Evolutionary conservation across 2,888 invertebrate species (phyloP).

Genomic region (Ariolimax columbianus): DNA sequence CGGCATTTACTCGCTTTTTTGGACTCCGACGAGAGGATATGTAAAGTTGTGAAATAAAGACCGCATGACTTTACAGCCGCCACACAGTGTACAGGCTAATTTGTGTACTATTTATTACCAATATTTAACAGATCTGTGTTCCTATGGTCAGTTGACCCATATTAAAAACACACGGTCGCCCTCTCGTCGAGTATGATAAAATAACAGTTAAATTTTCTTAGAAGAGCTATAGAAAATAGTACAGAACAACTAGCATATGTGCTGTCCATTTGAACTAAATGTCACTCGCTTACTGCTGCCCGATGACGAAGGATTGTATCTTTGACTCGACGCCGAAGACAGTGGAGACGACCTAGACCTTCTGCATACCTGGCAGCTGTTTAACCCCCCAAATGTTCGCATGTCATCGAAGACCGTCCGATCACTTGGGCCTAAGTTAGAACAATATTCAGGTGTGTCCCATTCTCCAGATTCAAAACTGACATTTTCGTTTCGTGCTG

Average conservation of each 20-base stretch:
- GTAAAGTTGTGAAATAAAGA: no score
- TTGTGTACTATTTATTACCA: no score
- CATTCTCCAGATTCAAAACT: neutral
- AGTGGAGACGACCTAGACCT: conserved; percentile 22
- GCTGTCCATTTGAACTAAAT: neutral
- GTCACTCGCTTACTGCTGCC: conserved; percentile 13
- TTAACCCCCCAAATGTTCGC: neutral
- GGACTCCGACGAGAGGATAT: no score
- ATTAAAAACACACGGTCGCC: no score
- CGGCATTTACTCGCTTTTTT: no score
- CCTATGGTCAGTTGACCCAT: no score
- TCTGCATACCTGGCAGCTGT: neutral
- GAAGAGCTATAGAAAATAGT: no score
- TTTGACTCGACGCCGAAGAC: neutral
- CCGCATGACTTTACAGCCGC: no score
- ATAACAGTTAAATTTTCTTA: no score
- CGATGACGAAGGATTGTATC: neutral
- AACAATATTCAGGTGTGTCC: neutral
- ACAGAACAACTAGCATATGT: neutral
- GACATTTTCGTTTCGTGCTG: neutral
- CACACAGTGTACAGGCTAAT: no score
- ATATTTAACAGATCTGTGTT: no score
- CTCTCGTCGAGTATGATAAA: no score
- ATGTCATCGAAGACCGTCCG: neutral
- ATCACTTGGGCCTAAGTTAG: neutral